Percentiles rank a stretch among this genome's conserved stretches.
These are phyloP conservation scores for Mastigias papua DNA, from an alignment of 30 jellyfish, hydroid and myxozoan genomes.

Conservation along the genomic window DNA sequence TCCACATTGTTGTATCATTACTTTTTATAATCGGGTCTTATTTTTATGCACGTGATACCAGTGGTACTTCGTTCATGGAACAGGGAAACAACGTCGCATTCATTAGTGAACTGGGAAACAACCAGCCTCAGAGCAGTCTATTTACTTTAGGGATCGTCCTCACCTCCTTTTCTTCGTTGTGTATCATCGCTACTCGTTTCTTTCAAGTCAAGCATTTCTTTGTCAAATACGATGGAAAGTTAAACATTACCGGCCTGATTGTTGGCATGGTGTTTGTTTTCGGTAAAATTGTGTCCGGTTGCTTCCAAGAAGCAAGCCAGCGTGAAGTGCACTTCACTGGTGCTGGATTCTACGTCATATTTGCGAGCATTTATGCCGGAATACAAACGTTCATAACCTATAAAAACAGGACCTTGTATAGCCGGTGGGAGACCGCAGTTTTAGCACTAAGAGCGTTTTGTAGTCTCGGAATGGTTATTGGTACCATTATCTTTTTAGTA, in stretches of 20 bases:
- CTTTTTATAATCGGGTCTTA: conserved; percentile 33
- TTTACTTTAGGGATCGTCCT: conserved; percentile 65
- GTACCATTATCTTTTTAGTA: conserved; percentile 26
- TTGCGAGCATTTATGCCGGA: conserved; percentile 51
- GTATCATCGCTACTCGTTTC: conserved; percentile 54
- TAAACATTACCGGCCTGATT: conserved; percentile 35
- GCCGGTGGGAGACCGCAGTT: not conserved
- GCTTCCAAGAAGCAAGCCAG: conserved; percentile 66
- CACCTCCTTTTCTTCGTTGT: conserved; percentile 27
- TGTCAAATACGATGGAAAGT: conserved; percentile 21
- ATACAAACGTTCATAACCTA: conserved; percentile 58
- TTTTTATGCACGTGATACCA: conserved; percentile 20
- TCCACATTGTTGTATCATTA: conserved; percentile 21
- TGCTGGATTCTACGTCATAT: conserved; percentile 61
- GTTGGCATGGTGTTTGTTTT: conserved; percentile 48
- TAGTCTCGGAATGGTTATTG: conserved; percentile 53
- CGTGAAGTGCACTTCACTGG: conserved; percentile 61
- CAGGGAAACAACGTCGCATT: conserved; percentile 47
- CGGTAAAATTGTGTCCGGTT: conserved; percentile 46
- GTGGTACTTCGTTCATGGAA: conserved; percentile 17
- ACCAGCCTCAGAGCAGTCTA: conserved; percentile 74
- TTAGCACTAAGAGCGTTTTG: conserved; percentile 8
- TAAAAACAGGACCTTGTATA: conserved; percentile 30
- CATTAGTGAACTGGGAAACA: conserved; percentile 70
- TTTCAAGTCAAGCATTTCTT: conserved; percentile 70